Conservation (phyloP, 2,113 vertebrate genomes). For the Balaeniceps rex region DNA sequence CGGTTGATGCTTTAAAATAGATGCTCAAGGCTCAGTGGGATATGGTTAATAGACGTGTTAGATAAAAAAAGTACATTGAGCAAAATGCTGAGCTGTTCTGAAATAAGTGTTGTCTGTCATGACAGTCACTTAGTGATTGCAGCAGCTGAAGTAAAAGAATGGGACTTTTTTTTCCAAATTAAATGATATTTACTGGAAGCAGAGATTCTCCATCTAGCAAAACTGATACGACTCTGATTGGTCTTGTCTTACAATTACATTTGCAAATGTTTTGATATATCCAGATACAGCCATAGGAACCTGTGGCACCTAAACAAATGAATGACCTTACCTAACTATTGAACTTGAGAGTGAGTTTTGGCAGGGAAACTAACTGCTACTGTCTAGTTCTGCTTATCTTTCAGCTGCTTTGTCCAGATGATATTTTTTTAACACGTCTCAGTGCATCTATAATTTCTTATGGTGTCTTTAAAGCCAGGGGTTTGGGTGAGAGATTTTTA, state of each 20-base stretch:
- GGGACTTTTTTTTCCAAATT: neutral
- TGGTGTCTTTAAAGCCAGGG: neutral
- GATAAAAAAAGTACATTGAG: neutral
- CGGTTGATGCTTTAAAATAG: accelerated
- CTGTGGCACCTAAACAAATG: neutral
- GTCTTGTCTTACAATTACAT: neutral
- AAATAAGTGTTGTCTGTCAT: neutral
- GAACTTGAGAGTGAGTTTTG: neutral
- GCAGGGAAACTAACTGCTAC: neutral
- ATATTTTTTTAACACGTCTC: neutral
- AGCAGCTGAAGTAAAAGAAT: neutral
- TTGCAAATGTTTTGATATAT: neutral
- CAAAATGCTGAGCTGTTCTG: neutral
- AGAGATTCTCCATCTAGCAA: neutral
- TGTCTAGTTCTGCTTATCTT: neutral
- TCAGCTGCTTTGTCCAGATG: neutral
- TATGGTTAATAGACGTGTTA: neutral
- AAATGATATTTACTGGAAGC: neutral
- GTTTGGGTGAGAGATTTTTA: neutral
- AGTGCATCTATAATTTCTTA: neutral
- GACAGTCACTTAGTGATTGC: neutral
- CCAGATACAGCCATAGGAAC: neutral
- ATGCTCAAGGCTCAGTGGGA: neutral
- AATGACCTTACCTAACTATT: neutral
- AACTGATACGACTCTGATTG: neutral